Base-by-base conservation (phyloP, 2,797 vertebrate species). In the Acipenser transmontanus region DNA sequence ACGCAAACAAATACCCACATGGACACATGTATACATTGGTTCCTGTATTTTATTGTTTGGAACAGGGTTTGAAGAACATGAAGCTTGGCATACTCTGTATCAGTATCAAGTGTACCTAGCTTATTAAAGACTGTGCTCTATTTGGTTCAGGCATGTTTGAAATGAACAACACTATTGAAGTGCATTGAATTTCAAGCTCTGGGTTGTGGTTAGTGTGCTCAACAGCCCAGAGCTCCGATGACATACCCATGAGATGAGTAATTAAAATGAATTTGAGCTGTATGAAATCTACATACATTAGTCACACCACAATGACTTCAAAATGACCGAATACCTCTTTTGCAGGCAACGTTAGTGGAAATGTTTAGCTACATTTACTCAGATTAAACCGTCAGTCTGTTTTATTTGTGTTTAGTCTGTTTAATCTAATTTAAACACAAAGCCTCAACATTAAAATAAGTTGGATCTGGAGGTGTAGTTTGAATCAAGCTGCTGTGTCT, bases 231-330 rank as follows among this genome's bases (percentile, higher is more conserved):
- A 63, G 14, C 60, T 54, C 12, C 63, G 12, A 50, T 61, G 49
- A 68, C 72, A 68, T 49, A 77, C 74, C 65, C 68, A 68, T 7
- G 49, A 49, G 49, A 70, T 66, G 65, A 70, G 61, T 70, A 70
- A 70, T 70, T 70, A 66, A 70, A 63, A 59, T 62, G 17, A 34
- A 63, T 59, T 63, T 50, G 54, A 14, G 47, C 14, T 66, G 60
- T 66, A 59, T 59, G 12, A 66, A 61, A 70, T 70, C 63, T 66
- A 59, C 69, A 70, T 66, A 66, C 47, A 66, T 70, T 70, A 70
- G 69, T 63, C 48, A 66, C 56, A 63, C 10, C 54, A 70, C 49
- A 59, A 11, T 59, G 65, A 17, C 52, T 70, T 70, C 50, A 66
- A 66, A 70, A 70, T 66, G 61, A 66, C 60, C 47, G 48, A 56